Evolutionary conservation across 2,113 vertebrate genomes (phyloP).

Genomic region (Peucedramus taeniatus): DNA sequence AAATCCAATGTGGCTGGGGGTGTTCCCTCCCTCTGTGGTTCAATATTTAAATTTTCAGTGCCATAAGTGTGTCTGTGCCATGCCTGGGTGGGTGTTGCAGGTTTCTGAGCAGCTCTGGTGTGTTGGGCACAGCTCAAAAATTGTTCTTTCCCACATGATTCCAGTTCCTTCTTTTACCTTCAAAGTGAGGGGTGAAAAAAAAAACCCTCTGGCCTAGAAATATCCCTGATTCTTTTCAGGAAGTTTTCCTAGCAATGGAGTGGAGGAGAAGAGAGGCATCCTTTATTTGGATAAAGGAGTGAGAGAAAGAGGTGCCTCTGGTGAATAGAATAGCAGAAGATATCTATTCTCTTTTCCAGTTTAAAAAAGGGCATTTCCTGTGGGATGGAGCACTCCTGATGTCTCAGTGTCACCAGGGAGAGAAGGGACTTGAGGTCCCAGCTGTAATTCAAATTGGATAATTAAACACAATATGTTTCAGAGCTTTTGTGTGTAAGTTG

Average conservation of each 20-base stretch:
- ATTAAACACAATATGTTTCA: background rate
- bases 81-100: background rate
- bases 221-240: background rate
- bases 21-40: background rate
- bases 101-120: background rate
- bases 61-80: background rate
- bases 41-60: background rate
- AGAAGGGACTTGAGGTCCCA: background rate
- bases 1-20: accelerated
- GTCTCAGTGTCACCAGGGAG: background rate
- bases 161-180: background rate
- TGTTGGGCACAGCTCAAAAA: background rate
- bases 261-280: background rate
- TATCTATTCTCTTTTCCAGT: background rate
- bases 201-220: background rate
- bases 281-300: background rate
- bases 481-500: background rate
- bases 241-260: background rate
- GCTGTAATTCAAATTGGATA: background rate
- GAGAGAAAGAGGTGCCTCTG: background rate
- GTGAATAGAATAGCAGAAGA: background rate
- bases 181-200: background rate
- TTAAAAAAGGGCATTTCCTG: background rate
- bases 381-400: background rate
- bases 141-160: background rate